Conservation (phyloP, 2,888 invertebrate species). For the Schizaphis graminum region DNA sequence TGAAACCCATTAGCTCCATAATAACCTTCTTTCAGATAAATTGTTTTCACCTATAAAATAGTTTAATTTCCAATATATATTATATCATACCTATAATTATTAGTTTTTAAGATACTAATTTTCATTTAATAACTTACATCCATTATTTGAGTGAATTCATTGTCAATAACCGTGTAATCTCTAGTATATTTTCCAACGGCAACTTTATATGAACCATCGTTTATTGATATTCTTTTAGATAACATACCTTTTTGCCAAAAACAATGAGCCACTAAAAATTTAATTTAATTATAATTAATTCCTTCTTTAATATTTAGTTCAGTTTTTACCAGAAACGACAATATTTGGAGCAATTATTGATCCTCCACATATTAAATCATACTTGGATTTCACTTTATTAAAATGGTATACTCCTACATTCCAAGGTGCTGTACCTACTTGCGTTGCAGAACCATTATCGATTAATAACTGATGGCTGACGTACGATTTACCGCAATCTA, state of each 20-base stretch:
- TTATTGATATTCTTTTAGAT: not conserved
- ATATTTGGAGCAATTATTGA: conserved; percentile 57
- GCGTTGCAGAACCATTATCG: conserved; percentile 69
- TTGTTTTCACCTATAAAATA: not conserved
- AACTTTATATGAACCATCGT: conserved; percentile 19
- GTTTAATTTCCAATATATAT: not conserved
- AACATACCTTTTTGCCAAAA: not conserved
- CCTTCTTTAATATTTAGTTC: no score
- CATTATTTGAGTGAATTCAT: conserved; percentile 36
- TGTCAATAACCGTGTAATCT: conserved; percentile 8
- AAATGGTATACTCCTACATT: conserved; percentile 51
- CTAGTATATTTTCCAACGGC: conserved; percentile 51
- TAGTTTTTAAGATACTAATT: not conserved
- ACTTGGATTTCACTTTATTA: not conserved
- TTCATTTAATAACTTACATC: conserved; percentile 4
- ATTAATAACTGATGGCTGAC: conserved; percentile 67
- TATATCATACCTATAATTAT: not conserved
- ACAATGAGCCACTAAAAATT: conserved; percentile 64
- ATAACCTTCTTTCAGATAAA: not conserved
- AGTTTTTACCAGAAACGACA: conserved; percentile 57
- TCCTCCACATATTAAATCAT: conserved; percentile 64
- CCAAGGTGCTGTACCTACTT: conserved; percentile 70
- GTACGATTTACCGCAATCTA: conserved; percentile 71
- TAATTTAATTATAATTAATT: no score
- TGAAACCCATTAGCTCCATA: not conserved